These are phyloP conservation scores for Sarcophaga caerulescens DNA, from an alignment of 2,888 invertebrate genomes.

Conservation along the genomic window DNA sequence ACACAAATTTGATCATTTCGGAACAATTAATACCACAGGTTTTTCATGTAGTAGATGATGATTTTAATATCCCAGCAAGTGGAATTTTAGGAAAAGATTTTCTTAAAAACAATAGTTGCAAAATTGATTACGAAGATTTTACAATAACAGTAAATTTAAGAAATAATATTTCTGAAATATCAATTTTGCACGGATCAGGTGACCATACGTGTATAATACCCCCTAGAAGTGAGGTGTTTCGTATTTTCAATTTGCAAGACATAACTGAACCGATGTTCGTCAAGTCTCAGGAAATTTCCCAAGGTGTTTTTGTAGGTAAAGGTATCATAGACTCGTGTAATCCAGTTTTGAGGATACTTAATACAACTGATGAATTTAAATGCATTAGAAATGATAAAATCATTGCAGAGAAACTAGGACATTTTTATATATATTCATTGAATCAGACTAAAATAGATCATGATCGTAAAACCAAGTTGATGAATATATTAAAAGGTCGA, in stretches of 20 bases:
- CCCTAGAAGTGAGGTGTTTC: slow-evolving; percentile 19
- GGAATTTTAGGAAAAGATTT: slow-evolving; percentile 7
- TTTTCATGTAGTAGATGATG: slow-evolving; percentile 9
- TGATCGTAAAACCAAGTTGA: background rate
- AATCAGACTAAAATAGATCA: background rate
- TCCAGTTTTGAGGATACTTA: background rate
- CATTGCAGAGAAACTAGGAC: background rate
- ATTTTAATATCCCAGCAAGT: slow-evolving; percentile 20
- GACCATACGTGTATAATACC: slow-evolving; percentile 1
- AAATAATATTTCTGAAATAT: background rate
- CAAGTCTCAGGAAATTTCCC: slow-evolving; percentile 6
- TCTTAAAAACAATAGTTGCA: slow-evolving; percentile 20
- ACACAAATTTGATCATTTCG: background rate
- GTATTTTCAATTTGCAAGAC: slow-evolving; percentile 10
- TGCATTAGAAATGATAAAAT: background rate
- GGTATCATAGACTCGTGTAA: background rate
- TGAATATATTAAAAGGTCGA: background rate
- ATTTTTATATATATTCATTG: background rate
- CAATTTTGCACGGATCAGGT: slow-evolving; percentile 10
- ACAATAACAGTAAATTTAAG: background rate
- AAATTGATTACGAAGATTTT: slow-evolving; percentile 7
- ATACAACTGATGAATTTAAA: slow-evolving; percentile 3
- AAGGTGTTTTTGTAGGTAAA: background rate
- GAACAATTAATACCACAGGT: slow-evolving; percentile 1
- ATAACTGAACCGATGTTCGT: slow-evolving; percentile 1